phyloP scores from a whole-genome alignment of 2,113 vertebrate species.

The Brachypteracias leptosomus region DNA sequence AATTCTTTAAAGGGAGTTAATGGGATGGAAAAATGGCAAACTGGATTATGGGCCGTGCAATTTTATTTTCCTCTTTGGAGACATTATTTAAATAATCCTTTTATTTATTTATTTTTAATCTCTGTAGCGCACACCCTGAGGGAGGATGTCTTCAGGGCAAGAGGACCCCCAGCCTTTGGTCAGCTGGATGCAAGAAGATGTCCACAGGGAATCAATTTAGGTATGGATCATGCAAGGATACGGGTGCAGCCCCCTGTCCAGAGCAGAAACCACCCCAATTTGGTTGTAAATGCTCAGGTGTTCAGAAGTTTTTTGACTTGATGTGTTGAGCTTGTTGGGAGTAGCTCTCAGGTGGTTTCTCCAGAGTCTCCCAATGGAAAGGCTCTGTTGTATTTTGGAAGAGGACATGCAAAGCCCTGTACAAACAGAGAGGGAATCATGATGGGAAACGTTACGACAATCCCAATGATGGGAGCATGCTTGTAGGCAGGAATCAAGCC shows the following conservation, averaged over 20 bases:
- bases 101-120: neutral
- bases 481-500: neutral
- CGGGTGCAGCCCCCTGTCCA: neutral
- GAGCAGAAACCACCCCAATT: neutral
- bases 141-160: neutral
- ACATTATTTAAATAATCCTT: neutral
- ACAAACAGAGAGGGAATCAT: fast-evolving
- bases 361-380: neutral
- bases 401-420: neutral
- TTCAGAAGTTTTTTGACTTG: neutral
- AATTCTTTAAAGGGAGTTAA: neutral
- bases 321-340: neutral
- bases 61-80: neutral
- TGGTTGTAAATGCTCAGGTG: fast-evolving
- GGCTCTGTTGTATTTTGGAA: fast-evolving
- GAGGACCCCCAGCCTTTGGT: neutral
- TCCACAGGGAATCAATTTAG: neutral
- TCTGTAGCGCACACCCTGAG: neutral
- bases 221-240: neutral
- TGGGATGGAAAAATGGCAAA: neutral
- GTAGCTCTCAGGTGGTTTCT: too few relatives aligned
- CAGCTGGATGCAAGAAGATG: neutral
- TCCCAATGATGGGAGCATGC: fast-evolving
- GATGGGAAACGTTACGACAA: fast-evolving
- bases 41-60: neutral